Base-by-base conservation (phyloP, 2,888 invertebrate genomes). In the Mimas tiliae region DNA sequence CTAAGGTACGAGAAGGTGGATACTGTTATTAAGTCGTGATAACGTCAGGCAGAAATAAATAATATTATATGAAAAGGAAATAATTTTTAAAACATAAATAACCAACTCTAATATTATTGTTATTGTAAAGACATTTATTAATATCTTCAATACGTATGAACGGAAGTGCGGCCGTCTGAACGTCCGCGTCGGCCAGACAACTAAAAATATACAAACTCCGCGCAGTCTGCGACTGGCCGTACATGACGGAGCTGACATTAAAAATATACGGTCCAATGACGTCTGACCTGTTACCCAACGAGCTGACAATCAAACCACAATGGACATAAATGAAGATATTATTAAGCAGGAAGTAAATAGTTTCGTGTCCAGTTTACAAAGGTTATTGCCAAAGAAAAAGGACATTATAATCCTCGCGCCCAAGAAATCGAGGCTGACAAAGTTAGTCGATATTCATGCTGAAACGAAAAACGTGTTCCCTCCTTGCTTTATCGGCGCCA, bases 201-300 rank as follows among this genome's bases (percentile, higher is more conserved):
- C 80, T 81, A 80, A 78, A 82, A 80, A 81, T 84, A 86, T 75
- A 73, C 81, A 81, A 82, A 86, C 89, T 89, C 84, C 79, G 84
- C 90, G 84, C 84, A 81, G 75, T 73, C 77, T 74, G 78, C 75
- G 74, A 83, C 89, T 89, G 90, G 90, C 90, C 86, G 85, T 81
- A 80, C 75, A 71, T 73, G 75, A 80, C 79, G 74, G 75, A 74
- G 74, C 79, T 76, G 71, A 79, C 79, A 74, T 80, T 88, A 84
- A 88, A 90, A 90, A 89, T 88, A 89, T 79, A 80, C 88, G 82
- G 87, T 83, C 85, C 89, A 85, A 85, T 90, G 93, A 91, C 93
- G 84, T 84, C 79, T 75, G 81, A 83, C 86, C 85, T 84, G 88
- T 82, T 79, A 86, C 70, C 72, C 75, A 81, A 82, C 73, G 83